Base-by-base conservation (phyloP, 2,888 invertebrate species). In the Drosophila pullipes region DNA sequence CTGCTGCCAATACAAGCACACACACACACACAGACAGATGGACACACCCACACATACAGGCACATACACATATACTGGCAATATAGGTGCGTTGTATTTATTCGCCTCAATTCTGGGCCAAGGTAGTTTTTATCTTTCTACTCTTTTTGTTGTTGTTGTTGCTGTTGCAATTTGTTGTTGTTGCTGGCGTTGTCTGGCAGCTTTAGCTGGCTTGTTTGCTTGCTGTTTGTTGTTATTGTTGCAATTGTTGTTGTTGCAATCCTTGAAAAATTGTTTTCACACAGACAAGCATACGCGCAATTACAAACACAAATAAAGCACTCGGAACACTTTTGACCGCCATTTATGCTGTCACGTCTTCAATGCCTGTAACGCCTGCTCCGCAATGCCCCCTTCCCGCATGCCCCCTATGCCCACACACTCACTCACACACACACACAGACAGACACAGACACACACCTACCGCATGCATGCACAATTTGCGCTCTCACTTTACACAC, bases 41-140 rank as follows among this genome's bases (percentile, higher is more conserved):
- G 65, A 81, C 77, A 76, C 68, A 81, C 77, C 44, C 81, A 80
- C 80, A 66, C 63, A 58, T 65, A 63, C 70, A 71, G 55, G 67
- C 52, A 55, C 49, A 58, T 6, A 50, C 39, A 47, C 11, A 69
- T 35, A 57, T n/a, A 60, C 31, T 70, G 69, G 54, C 69, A 73
- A 88, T 90, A 90, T 85, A 90, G 85, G 85, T 85, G 85, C 85
- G 88, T 82, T 81, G 81, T 75, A 69, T 81, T 82, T 82, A 78
- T 82, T 79, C 79, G 82, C 76, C 79, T 83, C 85, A 82, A 89
- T 90, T 90, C 89, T 90, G 90, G 90, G 90, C 90, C 90, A 90
- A 90, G 90, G 90, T 91, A 85, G 89, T 89, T 90, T 90, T 91
- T 91, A 89, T 90, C 85, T 85, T 91, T 90, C 78, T 88, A 81